These are phyloP conservation scores for Galbula dea DNA, from an alignment of 2,113 vertebrate species.

Conservation along the genomic window DNA sequence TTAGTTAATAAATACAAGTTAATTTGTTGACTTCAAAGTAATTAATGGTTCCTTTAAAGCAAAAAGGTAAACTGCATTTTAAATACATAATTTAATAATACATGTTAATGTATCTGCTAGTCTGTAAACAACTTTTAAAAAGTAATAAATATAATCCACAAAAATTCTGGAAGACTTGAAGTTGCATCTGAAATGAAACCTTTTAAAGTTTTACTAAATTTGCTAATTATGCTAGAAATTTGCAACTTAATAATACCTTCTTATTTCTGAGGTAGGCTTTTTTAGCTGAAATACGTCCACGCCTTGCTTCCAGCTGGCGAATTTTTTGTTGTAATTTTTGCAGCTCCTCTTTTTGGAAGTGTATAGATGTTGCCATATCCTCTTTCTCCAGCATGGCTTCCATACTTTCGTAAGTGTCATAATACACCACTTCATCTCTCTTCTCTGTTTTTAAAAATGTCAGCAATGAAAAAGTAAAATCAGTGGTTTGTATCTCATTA, in stretches of 20 bases:
- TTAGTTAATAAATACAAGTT: background rate
- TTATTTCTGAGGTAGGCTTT: constrained; percentile 99
- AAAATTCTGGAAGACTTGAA: background rate
- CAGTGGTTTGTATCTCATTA: background rate
- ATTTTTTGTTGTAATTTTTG: constrained; percentile 87
- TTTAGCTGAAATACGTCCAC: constrained; percentile 95
- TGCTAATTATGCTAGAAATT: background rate
- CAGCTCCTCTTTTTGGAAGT: constrained; percentile 85
- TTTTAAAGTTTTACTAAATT: background rate
- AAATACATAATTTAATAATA: background rate
- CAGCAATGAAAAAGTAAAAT: background rate
- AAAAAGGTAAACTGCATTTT: background rate
- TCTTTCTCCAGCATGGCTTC: constrained; percentile 92
- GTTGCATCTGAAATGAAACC: background rate
- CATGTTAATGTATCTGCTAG: background rate
- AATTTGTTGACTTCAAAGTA: background rate
- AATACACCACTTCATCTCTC: constrained; percentile 95
- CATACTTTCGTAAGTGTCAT: constrained; percentile 94
- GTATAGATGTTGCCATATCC: constrained; percentile 68
- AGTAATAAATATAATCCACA: background rate
- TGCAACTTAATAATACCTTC: constrained; percentile 78
- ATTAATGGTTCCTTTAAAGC: background rate
- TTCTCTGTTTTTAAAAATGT: constrained; percentile 73
- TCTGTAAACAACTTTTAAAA: background rate
- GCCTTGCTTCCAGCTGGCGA: constrained; percentile 90